Evolutionary conservation across 2,888 invertebrate species (phyloP), one percentile per base, ranked within the genome.

Genomic region (Orgyia antiqua): DNA sequence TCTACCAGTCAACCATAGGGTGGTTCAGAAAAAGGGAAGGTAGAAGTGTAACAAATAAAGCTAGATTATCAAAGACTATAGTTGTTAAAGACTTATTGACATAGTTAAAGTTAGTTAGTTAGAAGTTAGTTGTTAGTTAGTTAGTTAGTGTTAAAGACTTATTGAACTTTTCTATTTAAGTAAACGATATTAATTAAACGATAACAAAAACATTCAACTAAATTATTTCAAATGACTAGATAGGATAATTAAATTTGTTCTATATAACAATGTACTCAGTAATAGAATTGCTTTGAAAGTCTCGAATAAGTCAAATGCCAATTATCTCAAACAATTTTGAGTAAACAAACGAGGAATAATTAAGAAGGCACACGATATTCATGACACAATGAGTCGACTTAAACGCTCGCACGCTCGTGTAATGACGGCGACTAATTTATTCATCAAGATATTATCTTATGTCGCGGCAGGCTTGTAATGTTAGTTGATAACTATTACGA

Each of bases 341-440:
- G 39, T 46, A 38, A 52, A 57, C 45, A 56, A 31, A 38, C 43
- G 29, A 21, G 39, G 46, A 51, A 47, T 57, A 51, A 57, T 56
- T 46, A 51, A 40, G 45, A 46, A 45, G 39, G 31, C 35, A 41
- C 32, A 41, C 35, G 44, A 48, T 45, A 51, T 48, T 40, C 39
- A 42, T 37, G 39, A 31, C 29, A 42, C 39, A 44, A 41, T 50
- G 43, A 54, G 38, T 36, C 30, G 15, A 28, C 46, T 39, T 49
- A 49, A 57, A 51, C 43, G 49, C 40, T 33, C 33, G 35, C 48
- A 42, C 50, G 54, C 45, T 55, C 59, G 45, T 53, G 46, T 62
- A 59, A 63, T 65, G 65, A 60, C 61, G 54, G 42, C 45, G 61
- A 60, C 58, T 68, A 72, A 74, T 75, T 68, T 72, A 75, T 75